A percentile compares a stretch with the other conserved stretches of the same genome.
These are phyloP conservation scores for Tipula confusa DNA, from an alignment of 2,888 invertebrate species.

Conservation along the genomic window DNA sequence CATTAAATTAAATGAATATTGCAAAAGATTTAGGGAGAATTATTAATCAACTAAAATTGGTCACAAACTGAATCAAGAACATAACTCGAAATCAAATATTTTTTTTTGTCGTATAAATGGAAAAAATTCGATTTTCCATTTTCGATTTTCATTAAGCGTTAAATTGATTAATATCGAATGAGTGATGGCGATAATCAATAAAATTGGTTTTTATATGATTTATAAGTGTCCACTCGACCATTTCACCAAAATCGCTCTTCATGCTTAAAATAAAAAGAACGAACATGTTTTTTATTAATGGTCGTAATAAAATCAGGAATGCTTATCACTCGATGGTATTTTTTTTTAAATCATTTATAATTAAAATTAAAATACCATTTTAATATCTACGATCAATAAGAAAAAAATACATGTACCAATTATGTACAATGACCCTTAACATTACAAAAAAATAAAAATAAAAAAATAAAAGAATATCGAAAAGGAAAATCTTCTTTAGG, in stretches of 20 bases:
- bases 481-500: neutral
- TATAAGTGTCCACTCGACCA: neutral
- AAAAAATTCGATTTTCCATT: slow-evolving; percentile 15
- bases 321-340: neutral
- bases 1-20: slow-evolving; percentile 12
- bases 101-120: neutral
- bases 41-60: slow-evolving; percentile 20
- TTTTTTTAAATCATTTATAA: neutral
- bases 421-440: slow-evolving; percentile 17
- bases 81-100: neutral
- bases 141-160: neutral
- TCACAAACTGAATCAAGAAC: neutral
- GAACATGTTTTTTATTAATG: neutral
- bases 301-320: neutral
- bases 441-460: no score
- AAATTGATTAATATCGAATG: slow-evolving; percentile 3
- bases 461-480: no score
- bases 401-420: neutral
- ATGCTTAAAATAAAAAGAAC: no score
- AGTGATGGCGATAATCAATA: neutral
- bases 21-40: slow-evolving; percentile 12
- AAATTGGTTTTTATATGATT: neutral
- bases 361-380: neutral
- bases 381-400: no score
- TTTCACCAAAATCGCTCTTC: neutral